Base-by-base conservation (phyloP, 2,113 vertebrate species). In the Pseudorhombus dupliciocellatus region DNA sequence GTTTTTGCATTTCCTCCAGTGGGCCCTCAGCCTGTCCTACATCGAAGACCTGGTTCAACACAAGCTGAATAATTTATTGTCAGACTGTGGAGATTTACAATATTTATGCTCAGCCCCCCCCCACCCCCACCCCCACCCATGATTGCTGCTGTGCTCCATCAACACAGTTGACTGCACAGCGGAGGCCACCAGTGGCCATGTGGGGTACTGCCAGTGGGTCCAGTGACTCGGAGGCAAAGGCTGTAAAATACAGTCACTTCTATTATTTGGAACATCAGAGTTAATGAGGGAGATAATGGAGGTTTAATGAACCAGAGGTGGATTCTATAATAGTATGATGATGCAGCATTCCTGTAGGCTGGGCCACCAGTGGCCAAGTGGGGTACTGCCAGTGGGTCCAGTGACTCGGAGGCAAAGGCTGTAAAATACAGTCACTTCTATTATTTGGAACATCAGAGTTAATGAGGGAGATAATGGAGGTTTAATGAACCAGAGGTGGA, bases 1-100 rank as follows among this genome's bases (percentile, higher is more conserved):
- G 16, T 44, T 44, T 4, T 44, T 6, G 18, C 3, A 48, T 48
- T 48, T 20, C 5, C 1, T 15, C 40, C 1, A 25, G 12, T 28
- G 12, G 1, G 18, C 4, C 15, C 21, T 9, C 7, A 3, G 10
- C 12, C 7, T 2, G 77, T 63, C 79, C 84, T 72, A 84, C 65
- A 78, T 81, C 18, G 24, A 77, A 7, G 7, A 63, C 54, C 73
- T 70, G 51, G 51, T 60, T 66, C 46, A 61, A 66, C 21, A 58
- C 44, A 24, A 21, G 37, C 7, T 89, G 57, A 87, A 89, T 85
- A 84, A 89, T 90, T 90, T 25, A 90, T 21, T 15, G 57, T 46
- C 11, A 4, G 66, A 71, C 75, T 46, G 24, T 69, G 31, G 66
- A 48, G 61, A 28, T 48, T 61, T 90, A 24, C 66, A 90, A 73